Evolutionary conservation across 92 coral and sea anemone species (phyloP), one percentile per base, ranked within the genome.

Genomic region (Epizoanthus ramosus): DNA sequence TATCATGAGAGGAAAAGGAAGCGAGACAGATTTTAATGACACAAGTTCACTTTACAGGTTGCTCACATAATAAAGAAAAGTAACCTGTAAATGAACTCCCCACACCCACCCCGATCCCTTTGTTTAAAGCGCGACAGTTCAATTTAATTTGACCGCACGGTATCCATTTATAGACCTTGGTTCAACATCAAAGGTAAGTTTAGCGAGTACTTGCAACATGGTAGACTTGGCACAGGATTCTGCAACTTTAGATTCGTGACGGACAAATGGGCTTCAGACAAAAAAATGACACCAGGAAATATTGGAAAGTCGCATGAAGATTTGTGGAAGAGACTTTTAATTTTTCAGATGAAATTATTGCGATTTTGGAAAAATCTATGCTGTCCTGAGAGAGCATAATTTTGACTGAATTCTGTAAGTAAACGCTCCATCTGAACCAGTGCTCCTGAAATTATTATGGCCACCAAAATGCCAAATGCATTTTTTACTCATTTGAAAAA

Each of bases 131-230:
- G 54, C 70, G 35, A 64, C 70, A 64, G 43, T 64, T 64, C 70
- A 64, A 6, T 22, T 1, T 64, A 64, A 64, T 64, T 64, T 24
- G 70, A 24, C 70, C 43, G 15, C 70, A 65, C 41, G 70, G 70
- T 65, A 65, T 65, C 70, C 70, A 21, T 65, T 65, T 65, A 65
- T 65, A 65, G 70, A 65, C 70, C 70, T 65, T 65, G 43, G 4
- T 65, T 65, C 70, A 65, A 65, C 70, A 65, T 19, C 70, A 65
- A 65, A 65, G 70, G 70, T 65, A 65, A 65, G 70, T 65, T 25
- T 65, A 65, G 33, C 70, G 70, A 65, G 70, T 65, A 65, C 70
- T 65, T 65, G 70, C 70, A 65, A 65, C 70, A 65, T 65, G 0
- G 70, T 4, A 65, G 3, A 25, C 70, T 5, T 21, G 70, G 70